phyloP scores from a whole-genome alignment of 2,797 vertebrate species.

The Mergus octosetaceus region DNA sequence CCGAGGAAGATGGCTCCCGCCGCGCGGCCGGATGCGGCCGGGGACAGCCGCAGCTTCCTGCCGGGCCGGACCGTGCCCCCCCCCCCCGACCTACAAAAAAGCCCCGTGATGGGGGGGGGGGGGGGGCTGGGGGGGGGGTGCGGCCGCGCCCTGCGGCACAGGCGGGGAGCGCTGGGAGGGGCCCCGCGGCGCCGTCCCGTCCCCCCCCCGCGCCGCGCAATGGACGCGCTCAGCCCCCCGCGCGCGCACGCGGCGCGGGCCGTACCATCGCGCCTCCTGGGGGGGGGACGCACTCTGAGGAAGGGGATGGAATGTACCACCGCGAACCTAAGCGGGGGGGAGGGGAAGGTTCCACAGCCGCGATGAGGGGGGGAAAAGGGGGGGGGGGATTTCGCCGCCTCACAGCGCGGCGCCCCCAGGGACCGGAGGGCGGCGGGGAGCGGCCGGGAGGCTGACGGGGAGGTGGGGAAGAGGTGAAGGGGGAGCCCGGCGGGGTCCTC shows the following conservation, averaged over 20 bases:
- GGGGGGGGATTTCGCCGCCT: neutral
- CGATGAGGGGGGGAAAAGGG: no score
- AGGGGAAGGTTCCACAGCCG: no score
- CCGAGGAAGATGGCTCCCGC: constrained; percentile 52
- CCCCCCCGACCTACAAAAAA: neutral
- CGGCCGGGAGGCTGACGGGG: no score
- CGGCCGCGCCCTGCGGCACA: constrained; percentile 1
- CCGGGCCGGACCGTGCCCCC: neutral
- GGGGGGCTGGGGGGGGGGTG: no score
- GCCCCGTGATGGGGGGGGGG: no score
- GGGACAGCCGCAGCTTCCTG: neutral
- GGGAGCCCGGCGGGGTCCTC: neutral
- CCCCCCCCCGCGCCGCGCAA: neutral
- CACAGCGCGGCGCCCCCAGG: neutral
- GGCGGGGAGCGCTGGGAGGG: neutral
- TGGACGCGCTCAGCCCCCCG: neutral
- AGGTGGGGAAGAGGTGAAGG: no score
- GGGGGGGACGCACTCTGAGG: neutral
- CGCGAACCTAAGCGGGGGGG: no score
- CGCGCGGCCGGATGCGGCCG: neutral
- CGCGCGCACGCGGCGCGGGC: neutral
- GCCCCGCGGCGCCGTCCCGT: no score
- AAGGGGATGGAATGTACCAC: no score
- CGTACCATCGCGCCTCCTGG: neutral
- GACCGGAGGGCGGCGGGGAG: no score